A percentile compares a stretch with the other conserved stretches of the same genome.
phyloP scores from a whole-genome alignment of 2,888 invertebrate genomes.

The Chloromyia formosa region DNA sequence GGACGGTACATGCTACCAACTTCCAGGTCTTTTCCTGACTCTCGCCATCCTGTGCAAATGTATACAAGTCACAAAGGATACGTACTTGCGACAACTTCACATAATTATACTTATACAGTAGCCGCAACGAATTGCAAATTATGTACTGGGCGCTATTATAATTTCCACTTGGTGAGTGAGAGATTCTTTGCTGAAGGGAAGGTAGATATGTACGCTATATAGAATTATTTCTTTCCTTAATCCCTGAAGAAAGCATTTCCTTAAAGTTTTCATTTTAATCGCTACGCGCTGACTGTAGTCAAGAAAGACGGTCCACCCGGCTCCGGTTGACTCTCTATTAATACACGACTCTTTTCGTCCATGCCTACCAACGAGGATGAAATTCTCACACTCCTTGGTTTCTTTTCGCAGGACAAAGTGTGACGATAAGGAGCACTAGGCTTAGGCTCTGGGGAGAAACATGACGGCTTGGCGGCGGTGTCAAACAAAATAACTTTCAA shows the following conservation, averaged over 20 bases:
- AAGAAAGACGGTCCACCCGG: too few relatives aligned
- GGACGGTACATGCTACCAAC: background rate
- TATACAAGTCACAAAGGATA: slow-evolving; percentile 5
- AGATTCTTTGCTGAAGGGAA: background rate
- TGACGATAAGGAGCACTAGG: background rate
- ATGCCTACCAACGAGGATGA: too few relatives aligned
- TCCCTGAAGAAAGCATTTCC: too few relatives aligned
- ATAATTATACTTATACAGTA: slow-evolving; percentile 39
- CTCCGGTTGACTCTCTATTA: too few relatives aligned
- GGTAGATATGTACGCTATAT: background rate
- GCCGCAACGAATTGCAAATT: slow-evolving; percentile 39
- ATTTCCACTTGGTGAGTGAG: background rate
- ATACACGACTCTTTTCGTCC: too few relatives aligned
- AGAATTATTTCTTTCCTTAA: too few relatives aligned
- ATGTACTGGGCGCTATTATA: slow-evolving; percentile 24
- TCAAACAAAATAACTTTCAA: slow-evolving; percentile 18
- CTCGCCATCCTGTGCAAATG: background rate
- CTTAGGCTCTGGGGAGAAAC: background rate
- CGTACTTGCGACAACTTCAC: slow-evolving; percentile 17
- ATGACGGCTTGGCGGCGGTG: background rate
- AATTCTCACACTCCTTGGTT: too few relatives aligned
- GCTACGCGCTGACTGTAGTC: too few relatives aligned
- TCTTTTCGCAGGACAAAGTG: too few relatives aligned
- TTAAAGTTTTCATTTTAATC: too few relatives aligned
- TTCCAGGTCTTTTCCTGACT: background rate